Evolutionary conservation across 2,113 vertebrate species (phyloP).

Genomic region (Archilochus colubris): DNA sequence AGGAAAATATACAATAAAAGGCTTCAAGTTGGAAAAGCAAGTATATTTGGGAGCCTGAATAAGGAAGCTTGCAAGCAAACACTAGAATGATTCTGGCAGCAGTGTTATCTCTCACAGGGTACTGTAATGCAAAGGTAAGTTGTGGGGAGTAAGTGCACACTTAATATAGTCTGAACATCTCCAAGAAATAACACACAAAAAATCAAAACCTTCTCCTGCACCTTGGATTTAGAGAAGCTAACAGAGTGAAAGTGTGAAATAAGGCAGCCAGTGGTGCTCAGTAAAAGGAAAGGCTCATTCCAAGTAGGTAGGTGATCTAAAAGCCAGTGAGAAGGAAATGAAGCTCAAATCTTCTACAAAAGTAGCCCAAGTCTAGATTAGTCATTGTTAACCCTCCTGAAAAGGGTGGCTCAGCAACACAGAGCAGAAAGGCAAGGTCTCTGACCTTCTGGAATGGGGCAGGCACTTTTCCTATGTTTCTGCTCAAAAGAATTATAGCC

Average conservation of each 20-base stretch:
- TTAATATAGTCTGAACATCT: not conserved
- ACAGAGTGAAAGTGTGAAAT: not conserved
- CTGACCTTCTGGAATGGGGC: not conserved
- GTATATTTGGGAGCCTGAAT: not conserved
- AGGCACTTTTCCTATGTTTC: not conserved
- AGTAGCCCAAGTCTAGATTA: not conserved
- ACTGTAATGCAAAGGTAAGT: not conserved
- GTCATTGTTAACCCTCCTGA: not conserved
- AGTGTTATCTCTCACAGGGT: not conserved
- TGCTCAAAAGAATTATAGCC: not conserved
- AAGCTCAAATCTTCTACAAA: not conserved
- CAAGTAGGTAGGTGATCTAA: not conserved
- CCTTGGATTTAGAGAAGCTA: not conserved
- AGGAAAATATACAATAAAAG: not conserved
- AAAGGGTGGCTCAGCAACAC: not conserved
- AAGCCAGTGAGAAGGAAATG: not conserved
- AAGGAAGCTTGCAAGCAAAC: not conserved
- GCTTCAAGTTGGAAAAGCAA: not conserved
- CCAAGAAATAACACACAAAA: not conserved
- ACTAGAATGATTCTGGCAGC: not conserved
- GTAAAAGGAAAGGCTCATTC: not conserved
- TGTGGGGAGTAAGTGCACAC: not conserved
- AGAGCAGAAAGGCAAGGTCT: not conserved
- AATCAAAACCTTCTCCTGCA: not conserved
- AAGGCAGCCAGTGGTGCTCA: not conserved